phyloP scores from a whole-genome alignment of 2,113 vertebrate genomes.

The Sula dactylatra region DNA sequence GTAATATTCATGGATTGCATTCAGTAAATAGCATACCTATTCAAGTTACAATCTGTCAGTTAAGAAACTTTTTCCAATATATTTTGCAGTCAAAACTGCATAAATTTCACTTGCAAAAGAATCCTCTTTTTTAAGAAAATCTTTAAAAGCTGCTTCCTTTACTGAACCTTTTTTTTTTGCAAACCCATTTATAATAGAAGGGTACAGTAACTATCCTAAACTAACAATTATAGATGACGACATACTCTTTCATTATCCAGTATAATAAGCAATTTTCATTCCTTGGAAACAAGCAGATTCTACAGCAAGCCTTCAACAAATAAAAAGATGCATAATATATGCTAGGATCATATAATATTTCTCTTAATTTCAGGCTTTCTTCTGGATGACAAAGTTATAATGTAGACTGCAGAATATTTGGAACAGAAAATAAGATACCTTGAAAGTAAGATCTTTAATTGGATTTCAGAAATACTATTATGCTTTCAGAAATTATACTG shows the following conservation, averaged over 20 bases:
- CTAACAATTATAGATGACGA: slow-evolving; percentile 51
- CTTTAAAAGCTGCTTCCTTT: slow-evolving; percentile 25
- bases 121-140: not conserved
- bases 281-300: slow-evolving; percentile 43
- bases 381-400: slow-evolving; percentile 4
- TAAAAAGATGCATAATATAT: slow-evolving; percentile 17
- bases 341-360: not conserved
- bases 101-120: not conserved
- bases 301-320: slow-evolving; percentile 17
- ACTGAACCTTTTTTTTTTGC: not conserved
- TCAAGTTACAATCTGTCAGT: not conserved
- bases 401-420: not conserved
- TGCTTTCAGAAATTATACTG: not conserved
- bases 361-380: slow-evolving; percentile 19
- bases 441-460: not conserved
- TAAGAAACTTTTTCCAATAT: not conserved
- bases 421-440: slow-evolving; percentile 9
- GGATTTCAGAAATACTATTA: slow-evolving; percentile 15
- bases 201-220: slow-evolving; percentile 11
- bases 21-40: not conserved
- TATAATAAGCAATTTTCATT: slow-evolving; percentile 63
- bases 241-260: slow-evolving; percentile 34
- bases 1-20: not conserved
- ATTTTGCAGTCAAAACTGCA: not conserved
- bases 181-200: slow-evolving; percentile 33